A percentile compares a stretch with the other conserved stretches of the same genome.
phyloP scores from a whole-genome alignment of 2,797 vertebrate species.

The Notolabrus celidotus region DNA sequence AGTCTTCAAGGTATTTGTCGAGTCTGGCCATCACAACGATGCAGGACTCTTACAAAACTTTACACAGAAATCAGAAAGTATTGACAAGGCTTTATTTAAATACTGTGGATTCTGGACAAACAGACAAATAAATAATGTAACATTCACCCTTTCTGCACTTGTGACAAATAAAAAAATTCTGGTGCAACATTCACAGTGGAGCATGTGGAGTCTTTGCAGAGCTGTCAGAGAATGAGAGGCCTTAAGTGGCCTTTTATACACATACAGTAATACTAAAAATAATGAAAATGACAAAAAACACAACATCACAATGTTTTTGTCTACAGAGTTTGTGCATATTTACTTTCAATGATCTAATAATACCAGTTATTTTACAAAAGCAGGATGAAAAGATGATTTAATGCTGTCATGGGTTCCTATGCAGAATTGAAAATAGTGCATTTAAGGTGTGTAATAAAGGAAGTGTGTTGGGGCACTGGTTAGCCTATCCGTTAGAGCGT shows the following conservation, averaged over 20 bases:
- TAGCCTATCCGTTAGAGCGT: too few relatives aligned
- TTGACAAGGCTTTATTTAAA: slow-evolving; percentile 62
- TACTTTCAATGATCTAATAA: too few relatives aligned
- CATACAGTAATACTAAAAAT: not conserved
- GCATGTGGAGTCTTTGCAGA: slow-evolving; percentile 5
- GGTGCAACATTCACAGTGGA: slow-evolving; percentile 17
- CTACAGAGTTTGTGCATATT: not conserved
- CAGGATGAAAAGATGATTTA: not conserved
- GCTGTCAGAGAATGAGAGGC: not conserved
- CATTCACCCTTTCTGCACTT: slow-evolving; percentile 16
- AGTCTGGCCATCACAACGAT: not conserved
- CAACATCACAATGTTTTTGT: slow-evolving; percentile 1
- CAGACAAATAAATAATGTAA: slow-evolving; percentile 51
- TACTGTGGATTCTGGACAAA: slow-evolving; percentile 42
- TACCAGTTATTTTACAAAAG: not conserved
- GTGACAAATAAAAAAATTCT: slow-evolving; percentile 10
- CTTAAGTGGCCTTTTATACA: not conserved
- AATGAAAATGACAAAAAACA: not conserved
- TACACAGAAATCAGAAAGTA: slow-evolving; percentile 5
- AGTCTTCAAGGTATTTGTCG: not conserved
- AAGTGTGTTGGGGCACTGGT: too few relatives aligned
- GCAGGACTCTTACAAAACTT: not conserved
- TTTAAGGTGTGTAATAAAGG: too few relatives aligned
- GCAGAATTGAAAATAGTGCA: not conserved
- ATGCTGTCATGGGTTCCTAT: not conserved